Conservation (phyloP, 30 jellyfish, hydroid and myxozoan genomes). For the Phacellophora camtschatica region DNA sequence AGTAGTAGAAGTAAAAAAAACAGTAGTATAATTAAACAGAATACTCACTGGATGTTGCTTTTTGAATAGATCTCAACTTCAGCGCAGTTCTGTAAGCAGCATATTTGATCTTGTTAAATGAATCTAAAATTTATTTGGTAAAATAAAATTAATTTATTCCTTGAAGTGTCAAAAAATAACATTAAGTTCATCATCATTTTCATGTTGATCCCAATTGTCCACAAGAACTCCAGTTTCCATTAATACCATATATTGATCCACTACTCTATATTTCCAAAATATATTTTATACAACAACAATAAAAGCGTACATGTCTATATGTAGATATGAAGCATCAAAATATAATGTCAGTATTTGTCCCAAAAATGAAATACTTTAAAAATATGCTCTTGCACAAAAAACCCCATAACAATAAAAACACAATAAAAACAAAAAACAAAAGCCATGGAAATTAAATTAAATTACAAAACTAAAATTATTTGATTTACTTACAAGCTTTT, state of each 20-base stretch:
- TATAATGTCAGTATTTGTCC: too few relatives aligned
- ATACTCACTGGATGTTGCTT: slow-evolving; percentile 50
- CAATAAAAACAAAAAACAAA: not conserved
- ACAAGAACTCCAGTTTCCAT: not conserved
- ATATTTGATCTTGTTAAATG: slow-evolving; percentile 38
- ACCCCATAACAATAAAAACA: too few relatives aligned
- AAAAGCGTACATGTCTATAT: too few relatives aligned
- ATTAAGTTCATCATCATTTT: too few relatives aligned
- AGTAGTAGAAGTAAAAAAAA: too few relatives aligned
- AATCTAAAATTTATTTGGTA: too few relatives aligned
- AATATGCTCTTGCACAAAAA: too few relatives aligned
- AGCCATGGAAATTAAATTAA: not conserved
- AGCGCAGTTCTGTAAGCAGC: slow-evolving; percentile 75
- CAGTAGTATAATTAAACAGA: not conserved
- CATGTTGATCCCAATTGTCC: too few relatives aligned
- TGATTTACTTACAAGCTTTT: slow-evolving; percentile 23
- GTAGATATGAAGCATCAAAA: too few relatives aligned
- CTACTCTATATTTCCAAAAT: not conserved
- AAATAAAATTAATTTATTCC: too few relatives aligned
- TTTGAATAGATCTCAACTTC: slow-evolving; percentile 56
- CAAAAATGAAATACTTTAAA: too few relatives aligned
- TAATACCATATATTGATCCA: not conserved
- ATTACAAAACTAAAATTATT: not conserved
- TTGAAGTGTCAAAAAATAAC: too few relatives aligned
- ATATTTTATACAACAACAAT: not conserved